Evolutionary conservation across 2,113 vertebrate species (phyloP).

Genomic region (Microcebus griseorufus): DNA sequence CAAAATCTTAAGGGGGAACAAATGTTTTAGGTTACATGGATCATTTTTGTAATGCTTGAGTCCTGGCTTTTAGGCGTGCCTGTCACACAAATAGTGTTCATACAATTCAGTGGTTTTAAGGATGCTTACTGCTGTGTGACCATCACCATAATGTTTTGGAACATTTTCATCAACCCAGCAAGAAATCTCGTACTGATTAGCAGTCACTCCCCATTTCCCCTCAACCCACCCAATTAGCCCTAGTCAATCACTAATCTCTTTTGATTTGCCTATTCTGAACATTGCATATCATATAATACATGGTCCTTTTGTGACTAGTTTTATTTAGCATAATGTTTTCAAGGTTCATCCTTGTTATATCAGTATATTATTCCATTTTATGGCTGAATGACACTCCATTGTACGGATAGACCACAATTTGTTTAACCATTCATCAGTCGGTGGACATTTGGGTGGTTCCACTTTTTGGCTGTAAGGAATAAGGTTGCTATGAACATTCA

Average conservation of each 20-base stretch:
- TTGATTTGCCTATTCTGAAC: conserved; percentile 21
- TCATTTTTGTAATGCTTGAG: no score
- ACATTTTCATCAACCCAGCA: not conserved
- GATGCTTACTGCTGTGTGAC: not conserved
- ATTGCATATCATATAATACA: not conserved
- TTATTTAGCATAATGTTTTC: conserved; percentile 43
- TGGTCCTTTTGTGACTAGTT: not conserved
- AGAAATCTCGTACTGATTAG: not conserved
- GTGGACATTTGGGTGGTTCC: not conserved
- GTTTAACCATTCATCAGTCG: not conserved
- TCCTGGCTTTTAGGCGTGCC: no score
- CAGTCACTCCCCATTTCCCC: not conserved
- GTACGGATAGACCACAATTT: not conserved
- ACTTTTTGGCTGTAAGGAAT: not conserved
- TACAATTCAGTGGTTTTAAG: not conserved
- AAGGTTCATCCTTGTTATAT: not conserved
- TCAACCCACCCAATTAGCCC: not conserved
- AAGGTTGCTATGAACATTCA: conserved; percentile 19
- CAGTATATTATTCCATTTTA: conserved; percentile 21
- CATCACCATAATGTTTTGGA: conserved; percentile 22
- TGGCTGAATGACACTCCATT: conserved; percentile 12
- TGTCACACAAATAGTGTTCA: no score
- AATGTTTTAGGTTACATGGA: no score
- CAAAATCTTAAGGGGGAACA: no score
- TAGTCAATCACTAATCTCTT: not conserved